Evolutionary conservation across 2,888 invertebrate genomes (phyloP).

Genomic region (Temnothorax ravouxi): DNA sequence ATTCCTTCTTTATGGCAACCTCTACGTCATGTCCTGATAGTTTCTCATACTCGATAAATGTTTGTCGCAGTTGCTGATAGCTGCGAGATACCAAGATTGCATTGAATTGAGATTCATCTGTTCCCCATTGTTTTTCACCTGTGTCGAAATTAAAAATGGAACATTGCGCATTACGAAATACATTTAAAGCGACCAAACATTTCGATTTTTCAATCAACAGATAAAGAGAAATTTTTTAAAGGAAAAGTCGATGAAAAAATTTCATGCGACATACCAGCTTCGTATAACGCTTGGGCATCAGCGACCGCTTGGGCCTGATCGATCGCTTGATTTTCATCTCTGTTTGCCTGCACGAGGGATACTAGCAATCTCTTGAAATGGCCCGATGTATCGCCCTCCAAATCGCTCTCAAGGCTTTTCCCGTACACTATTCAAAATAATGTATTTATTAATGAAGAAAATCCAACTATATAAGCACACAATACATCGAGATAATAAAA

Average conservation of each 20-base stretch:
- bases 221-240: neutral
- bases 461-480: neutral
- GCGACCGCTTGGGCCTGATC: slow-evolving; percentile 93
- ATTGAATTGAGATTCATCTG: slow-evolving; percentile 96
- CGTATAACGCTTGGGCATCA: slow-evolving; percentile 93
- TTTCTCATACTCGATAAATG: slow-evolving; percentile 95
- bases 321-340: slow-evolving; percentile 95
- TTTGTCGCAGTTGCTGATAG: slow-evolving; percentile 95
- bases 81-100: slow-evolving; percentile 94
- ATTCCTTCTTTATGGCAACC: slow-evolving; percentile 94
- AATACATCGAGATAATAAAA: slow-evolving; percentile 11
- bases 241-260: neutral
- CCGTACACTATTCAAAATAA: slow-evolving; percentile 90
- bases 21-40: slow-evolving; percentile 94
- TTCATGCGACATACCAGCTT: slow-evolving; percentile 88
- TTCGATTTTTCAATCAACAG: neutral
- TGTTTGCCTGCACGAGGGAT: slow-evolving; percentile 94
- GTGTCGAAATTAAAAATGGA: neutral
- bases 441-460: neutral
- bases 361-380: slow-evolving; percentile 97
- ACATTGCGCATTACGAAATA: slow-evolving; percentile 14
- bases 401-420: slow-evolving; percentile 93
- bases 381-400: slow-evolving; percentile 98
- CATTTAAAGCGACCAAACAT: neutral
- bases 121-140: slow-evolving; percentile 95